Evolutionary conservation across 2,888 invertebrate species (phyloP), one percentile per base, ranked within the genome.

Genomic region (Bombylius discolor): DNA sequence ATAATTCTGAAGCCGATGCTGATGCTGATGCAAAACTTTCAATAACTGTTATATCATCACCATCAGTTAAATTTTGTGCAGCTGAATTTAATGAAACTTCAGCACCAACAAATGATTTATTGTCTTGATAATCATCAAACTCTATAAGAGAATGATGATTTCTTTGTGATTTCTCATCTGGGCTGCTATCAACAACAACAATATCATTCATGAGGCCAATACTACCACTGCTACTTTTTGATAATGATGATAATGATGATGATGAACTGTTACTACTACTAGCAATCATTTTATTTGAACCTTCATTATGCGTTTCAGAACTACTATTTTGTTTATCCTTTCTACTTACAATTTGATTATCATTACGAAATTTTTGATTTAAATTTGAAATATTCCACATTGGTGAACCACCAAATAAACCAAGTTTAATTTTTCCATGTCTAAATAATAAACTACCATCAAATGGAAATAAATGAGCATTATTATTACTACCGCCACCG

Each of bases 401-500:
- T 1, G 84, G 83, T 0, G 84, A 79, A 6, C 85, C 85, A 32
- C 85, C 85, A 59, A 79, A 71, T 5, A 85, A 51, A 8, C 63
- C 87, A 4, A 81, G 74, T 64, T 80, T 81, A 62, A 79, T 76
- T 68, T 81, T 83, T 1, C 78, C 78, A 65, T 75, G 79, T 49
- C 81, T 75, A 64, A 81, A 81, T 56, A 48, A 48, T 32, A 48
- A 31, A 8, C 78, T 76, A 33, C 56, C 52, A 14, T 39, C 49
- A 11, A 51, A 49, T 4, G 59, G 59, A 13, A 59, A 46, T 12
- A 55, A 57, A 52, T 51, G 47, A 11, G 55, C 47, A 1, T 31
- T 53, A n/a, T 57, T 31, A 51, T 53, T 57, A 12, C 44, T 6
- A 48, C 58, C 57, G 14, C 61, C 62, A 23, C 67, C 55, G 48